Evolutionary conservation across 2,797 vertebrate genomes (phyloP), one percentile per base, ranked within the genome.

Genomic region (Typhlichthys subterraneus): DNA sequence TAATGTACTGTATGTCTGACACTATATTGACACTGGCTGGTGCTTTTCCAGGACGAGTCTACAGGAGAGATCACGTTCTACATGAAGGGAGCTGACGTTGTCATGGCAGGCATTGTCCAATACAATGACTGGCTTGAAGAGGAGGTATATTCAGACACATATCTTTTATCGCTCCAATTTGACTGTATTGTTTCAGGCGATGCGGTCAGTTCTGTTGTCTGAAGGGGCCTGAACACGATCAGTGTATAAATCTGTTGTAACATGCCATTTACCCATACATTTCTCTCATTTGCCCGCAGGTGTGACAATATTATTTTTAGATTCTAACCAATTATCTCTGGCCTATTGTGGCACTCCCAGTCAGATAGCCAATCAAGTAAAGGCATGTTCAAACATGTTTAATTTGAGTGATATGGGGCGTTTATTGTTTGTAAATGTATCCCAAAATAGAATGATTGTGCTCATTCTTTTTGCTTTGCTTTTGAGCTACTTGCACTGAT

Each of bases 121-220:
- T 99, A 99, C 77, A 99, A 98, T 0, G 97, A 99, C 81, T 99
- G 97, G 97, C 93, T 99, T 79, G 97, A 99, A 68, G 97, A 98
- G 68, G 97, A 99, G 96, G 97, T 98, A 81, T 1, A 45, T 49
- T 45, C 48, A 48, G 47, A 48, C 12, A 48, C 12, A 48, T 4
- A 17, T 12, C 15, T 3, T 46, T 63, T 5, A 53, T 31, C 23
- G 52, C 19, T 45, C 13, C 19, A 45, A 57, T 31, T 45, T n/a
- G 11, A n/a, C 12, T 58, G 13, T 13, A 42, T 14, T 51, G 3
- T 17, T 5, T 17, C n/a, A 6, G 23, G 23, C 23, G 4, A 29
- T 29, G 23, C 4, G 23, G 23, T 29, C 23, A 29, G 23, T 29
- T 29, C 4, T 29, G 23, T 29, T 29, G 23, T 29, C 23, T 29